Evolutionary conservation across 2,113 vertebrate genomes (phyloP).

Genomic region (Acrocephalus kingi): DNA sequence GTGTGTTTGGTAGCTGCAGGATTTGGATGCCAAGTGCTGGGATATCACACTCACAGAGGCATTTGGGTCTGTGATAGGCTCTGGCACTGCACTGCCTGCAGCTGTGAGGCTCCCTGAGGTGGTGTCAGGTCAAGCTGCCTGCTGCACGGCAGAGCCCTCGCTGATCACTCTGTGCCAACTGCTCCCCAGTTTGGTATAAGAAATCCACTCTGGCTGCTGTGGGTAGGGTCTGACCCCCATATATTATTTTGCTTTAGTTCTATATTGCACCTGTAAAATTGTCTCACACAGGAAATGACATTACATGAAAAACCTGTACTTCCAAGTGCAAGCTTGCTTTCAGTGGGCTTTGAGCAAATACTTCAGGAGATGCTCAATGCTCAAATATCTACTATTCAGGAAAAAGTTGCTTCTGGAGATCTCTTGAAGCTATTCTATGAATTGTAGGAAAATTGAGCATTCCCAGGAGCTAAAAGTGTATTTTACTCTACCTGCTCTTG

Average conservation of each 20-base stretch:
- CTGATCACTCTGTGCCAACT: background rate
- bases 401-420: background rate
- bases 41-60: slow-evolving; percentile 47
- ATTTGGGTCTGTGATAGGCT: slow-evolving; percentile 46
- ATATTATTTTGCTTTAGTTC: background rate
- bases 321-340: background rate
- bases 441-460: background rate
- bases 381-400: background rate
- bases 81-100: slow-evolving; percentile 56
- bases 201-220: background rate
- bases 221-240: background rate
- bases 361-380: background rate
- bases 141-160: background rate
- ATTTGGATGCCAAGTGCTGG: slow-evolving; percentile 59
- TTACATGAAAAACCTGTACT: background rate
- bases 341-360: background rate
- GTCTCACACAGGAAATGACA: background rate
- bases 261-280: background rate
- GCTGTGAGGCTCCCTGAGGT: slow-evolving; percentile 56
- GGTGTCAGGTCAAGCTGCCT: slow-evolving; percentile 51
- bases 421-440: background rate
- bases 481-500: background rate
- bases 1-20: slow-evolving; percentile 67
- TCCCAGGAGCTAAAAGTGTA: background rate
- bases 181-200: background rate